A percentile compares a stretch with the other conserved stretches of the same genome.
phyloP scores from a whole-genome alignment of 1,140 invertebrate species.

The Drosophila takahashii region DNA sequence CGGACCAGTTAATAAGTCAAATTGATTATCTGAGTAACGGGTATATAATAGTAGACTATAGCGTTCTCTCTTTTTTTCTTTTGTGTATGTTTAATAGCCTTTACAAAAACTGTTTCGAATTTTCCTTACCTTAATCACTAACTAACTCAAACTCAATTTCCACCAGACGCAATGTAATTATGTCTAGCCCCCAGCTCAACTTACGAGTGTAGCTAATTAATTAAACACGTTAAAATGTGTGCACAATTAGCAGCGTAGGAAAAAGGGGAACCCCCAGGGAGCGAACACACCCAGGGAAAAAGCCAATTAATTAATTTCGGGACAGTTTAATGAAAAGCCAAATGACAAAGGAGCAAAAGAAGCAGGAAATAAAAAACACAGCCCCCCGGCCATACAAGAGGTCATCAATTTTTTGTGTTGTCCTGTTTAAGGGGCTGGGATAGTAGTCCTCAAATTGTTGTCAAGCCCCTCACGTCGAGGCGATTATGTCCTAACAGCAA shows the following conservation, averaged over 20 bases:
- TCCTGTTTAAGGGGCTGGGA: slow-evolving; percentile 8
- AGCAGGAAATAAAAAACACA: slow-evolving; percentile 9
- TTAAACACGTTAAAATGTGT: slow-evolving; percentile 58
- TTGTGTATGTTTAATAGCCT: not conserved
- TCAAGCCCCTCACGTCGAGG: slow-evolving; percentile 22
- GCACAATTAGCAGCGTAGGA: slow-evolving; percentile 49
- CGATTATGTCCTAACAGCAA: slow-evolving; percentile 34
- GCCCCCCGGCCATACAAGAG: slow-evolving; percentile 21
- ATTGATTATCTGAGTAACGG: no score
- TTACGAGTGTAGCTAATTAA: slow-evolving; percentile 48
- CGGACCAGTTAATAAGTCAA: no score
- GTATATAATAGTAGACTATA: no score
- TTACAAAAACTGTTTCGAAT: not conserved
- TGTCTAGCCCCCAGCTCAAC: slow-evolving; percentile 13
- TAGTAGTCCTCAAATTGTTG: slow-evolving; percentile 24
- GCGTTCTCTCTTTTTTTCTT: no score
- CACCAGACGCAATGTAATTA: slow-evolving; percentile 17
- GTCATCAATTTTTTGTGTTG: slow-evolving; percentile 53
- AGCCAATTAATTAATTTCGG: slow-evolving; percentile 66
- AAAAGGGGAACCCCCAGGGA: slow-evolving; percentile 10
- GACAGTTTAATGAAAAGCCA: slow-evolving; percentile 73
- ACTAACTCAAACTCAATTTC: not conserved
- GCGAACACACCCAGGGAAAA: slow-evolving; percentile 35
- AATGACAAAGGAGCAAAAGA: slow-evolving; percentile 53
- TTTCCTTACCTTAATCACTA: slow-evolving; percentile 6